Conservation (phyloP, 2,888 invertebrate species). For the Macroteleia sp. region DNA sequence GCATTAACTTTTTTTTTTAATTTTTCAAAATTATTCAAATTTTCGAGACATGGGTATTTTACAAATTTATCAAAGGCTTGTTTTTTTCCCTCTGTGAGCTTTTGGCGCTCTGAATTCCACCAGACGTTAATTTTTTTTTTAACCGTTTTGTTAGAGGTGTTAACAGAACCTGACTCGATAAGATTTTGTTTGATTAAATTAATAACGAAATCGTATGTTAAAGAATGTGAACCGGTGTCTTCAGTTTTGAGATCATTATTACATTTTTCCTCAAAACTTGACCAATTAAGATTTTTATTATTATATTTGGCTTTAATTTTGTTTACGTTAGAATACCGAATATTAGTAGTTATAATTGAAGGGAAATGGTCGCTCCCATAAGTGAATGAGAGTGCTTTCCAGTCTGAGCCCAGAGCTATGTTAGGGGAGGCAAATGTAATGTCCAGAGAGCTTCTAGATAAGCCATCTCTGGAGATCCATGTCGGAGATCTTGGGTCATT, state of each 20-base stretch:
- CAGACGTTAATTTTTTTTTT: constrained; percentile 1
- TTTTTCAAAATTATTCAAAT: background rate
- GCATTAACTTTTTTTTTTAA: background rate
- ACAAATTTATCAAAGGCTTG: background rate
- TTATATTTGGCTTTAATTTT: background rate
- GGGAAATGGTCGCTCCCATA: constrained; percentile 16
- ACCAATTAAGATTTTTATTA: background rate
- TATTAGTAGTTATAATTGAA: background rate
- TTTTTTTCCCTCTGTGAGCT: background rate
- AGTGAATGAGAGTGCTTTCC: background rate
- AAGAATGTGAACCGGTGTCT: too few relatives aligned
- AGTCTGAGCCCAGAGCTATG: background rate
- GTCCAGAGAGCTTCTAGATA: background rate
- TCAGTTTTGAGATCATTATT: background rate
- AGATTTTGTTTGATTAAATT: too few relatives aligned
- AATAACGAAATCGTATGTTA: too few relatives aligned
- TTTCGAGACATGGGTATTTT: background rate
- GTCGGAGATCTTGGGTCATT: constrained; percentile 2
- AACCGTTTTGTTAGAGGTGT: background rate
- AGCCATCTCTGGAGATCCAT: constrained; percentile 15
- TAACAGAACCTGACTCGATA: too few relatives aligned
- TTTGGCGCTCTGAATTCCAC: constrained; percentile 12
- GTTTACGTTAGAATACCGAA: background rate
- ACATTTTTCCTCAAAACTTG: background rate
- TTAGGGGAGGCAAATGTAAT: background rate